Base-by-base conservation (phyloP, 2,797 vertebrate genomes). In the Hoplostethus mediterraneus region DNA sequence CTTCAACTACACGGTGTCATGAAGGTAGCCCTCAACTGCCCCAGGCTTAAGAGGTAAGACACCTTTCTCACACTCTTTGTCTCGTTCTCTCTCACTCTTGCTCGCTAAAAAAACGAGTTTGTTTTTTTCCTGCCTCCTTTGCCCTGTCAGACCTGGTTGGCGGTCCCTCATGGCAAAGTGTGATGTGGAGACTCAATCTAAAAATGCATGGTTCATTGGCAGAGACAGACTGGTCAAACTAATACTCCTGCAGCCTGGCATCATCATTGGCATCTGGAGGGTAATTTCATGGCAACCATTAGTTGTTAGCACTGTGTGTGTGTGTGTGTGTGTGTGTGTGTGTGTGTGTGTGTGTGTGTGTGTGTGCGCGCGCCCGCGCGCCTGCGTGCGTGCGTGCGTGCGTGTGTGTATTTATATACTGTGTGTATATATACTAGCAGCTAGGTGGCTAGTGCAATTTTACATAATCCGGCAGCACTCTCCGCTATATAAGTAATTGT, bases 251-350 rank as follows among this genome's bases (percentile, higher is more conserved):
- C 73, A 93, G 55, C 93, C 96, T 3, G 96, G 95, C 25, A 63
- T 98, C 4, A 60, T 95, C 71, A 4, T 98, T 16, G 97, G 96
- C 30, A 58, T 96, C 56, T 99, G 98, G 97, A 95, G 93, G 95
- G 97, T 97, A 94, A 91, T 89, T 71, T 61, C 31, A 5, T 69
- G 2, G 48, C 28, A 40, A 9, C 0, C 49, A 57, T 4, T 21
- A 21, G 21, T 21, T 21, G 21, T 21, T 21, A n/a, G n/a, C n/a
- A n/a, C n/a, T n/a, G n/a, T n/a, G n/a, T n/a, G n/a, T n/a, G n/a
- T n/a, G n/a, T n/a, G n/a, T n/a, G n/a, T n/a, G n/a, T n/a, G n/a
- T n/a, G n/a, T n/a, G n/a, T n/a, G n/a, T n/a, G n/a, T n/a, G n/a
- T n/a, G n/a, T n/a, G n/a, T n/a, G n/a, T n/a, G n/a, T n/a, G n/a